Base-by-base conservation (phyloP, 2,113 vertebrate genomes). In the Arvicanthis niloticus region DNA sequence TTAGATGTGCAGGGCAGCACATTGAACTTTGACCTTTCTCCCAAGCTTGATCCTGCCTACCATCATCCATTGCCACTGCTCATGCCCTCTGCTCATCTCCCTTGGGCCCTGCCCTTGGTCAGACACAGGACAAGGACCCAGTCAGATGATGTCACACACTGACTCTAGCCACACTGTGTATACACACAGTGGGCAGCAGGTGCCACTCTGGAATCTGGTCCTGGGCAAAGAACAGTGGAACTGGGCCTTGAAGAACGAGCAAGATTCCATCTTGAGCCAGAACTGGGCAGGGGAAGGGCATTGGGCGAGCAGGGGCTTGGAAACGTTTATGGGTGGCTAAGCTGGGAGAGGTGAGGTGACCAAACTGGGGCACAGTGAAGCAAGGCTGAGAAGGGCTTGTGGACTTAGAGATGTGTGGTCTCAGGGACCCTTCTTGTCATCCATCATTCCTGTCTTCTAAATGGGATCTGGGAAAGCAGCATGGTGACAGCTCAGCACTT, bases 81-180 rank as follows among this genome's bases (percentile, higher is more conserved):
- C 42, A 53, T 17, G 65, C 7, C 12, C 12, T 73, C 65, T 72
- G 65, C 45, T 24, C 31, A 5, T 7, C 67, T 72, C 45, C 51
- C 29, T 0, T 58, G 37, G 15, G 51, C 8, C 37, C 37, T 53
- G 22, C 5, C 53, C 16, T 60, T 3, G 24, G 87, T 75, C 87
- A 75, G 87, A 60, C 70, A 31, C 70, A 29, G 86, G 22, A 48
- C 3, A 48, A 77, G 19, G 51, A 37, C 17, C 5, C 19, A 4
- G 76, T 13, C 0, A 13, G 51, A 15, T n/a, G 26, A 42, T 2
- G n/a, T 15, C 10, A 5, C 26, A 19, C 21, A 7, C n/a, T 4
- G 5, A 48, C 0, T 0, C 9, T 16, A 3, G 11, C 22, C n/a
- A 10, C 5, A 0, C 45, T 10, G 48, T 0, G 4, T 7, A 8